phyloP scores from a whole-genome alignment of 2,888 invertebrate species.

The Ophion obscuratus region DNA sequence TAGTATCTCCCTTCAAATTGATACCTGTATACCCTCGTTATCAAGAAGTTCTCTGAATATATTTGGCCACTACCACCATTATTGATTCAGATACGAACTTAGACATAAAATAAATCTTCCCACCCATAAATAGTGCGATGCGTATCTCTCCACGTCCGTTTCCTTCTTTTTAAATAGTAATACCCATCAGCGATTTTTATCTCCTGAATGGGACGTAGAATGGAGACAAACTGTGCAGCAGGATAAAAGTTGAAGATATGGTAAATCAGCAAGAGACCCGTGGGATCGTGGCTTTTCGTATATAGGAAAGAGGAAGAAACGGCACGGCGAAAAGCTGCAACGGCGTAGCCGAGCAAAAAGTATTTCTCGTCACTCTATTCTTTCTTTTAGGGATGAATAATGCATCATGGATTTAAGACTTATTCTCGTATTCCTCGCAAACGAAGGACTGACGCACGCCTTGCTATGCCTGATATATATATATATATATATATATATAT shows the following conservation, averaged over 20 bases:
- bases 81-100: background rate
- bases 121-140: background rate
- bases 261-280: slow-evolving; percentile 39
- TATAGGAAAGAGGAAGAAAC: slow-evolving; percentile 27
- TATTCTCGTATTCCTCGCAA: slow-evolving; percentile 65
- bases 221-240: slow-evolving; percentile 11
- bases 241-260: slow-evolving; percentile 19
- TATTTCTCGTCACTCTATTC: slow-evolving; percentile 33
- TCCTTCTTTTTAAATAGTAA: background rate
- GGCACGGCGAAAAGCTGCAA: slow-evolving; percentile 45
- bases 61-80: too few species aligned
- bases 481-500: too few species aligned
- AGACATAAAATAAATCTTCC: background rate
- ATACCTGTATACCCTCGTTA: too few species aligned
- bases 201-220: slow-evolving; percentile 11
- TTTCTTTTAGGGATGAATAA: slow-evolving; percentile 66
- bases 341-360: slow-evolving; percentile 37
- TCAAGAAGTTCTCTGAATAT: too few species aligned
- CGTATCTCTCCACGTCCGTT: slow-evolving; percentile 3
- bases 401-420: slow-evolving; percentile 68
- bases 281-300: slow-evolving; percentile 42
- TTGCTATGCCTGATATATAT: background rate
- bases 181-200: background rate
- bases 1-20: background rate
- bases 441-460: slow-evolving; percentile 41